Evolutionary conservation across 2,797 vertebrate species (phyloP), one percentile per base, ranked within the genome.

Genomic region (Sebastes steindachneri): DNA sequence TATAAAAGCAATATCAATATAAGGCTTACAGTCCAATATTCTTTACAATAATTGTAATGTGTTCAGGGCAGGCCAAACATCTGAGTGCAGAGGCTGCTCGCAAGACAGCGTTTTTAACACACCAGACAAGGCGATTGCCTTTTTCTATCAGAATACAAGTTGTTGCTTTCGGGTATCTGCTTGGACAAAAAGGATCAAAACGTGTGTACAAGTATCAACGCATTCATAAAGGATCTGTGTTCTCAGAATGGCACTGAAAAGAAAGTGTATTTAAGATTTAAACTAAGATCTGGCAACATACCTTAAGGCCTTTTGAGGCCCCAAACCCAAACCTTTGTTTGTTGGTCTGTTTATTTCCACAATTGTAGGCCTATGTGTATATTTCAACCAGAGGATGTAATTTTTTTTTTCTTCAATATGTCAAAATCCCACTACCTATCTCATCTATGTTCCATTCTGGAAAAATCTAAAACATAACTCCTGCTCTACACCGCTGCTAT

Each of bases 401-500:
- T 69, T 68, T 17, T 62, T 12, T 8, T 66, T 14, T 41, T 41
- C 37, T 41, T 37, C 28, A 79, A 51, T 57, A 45, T 26, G 54
- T 69, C 64, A 79, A 76, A 82, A 80, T 69, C 64, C 54, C 60
- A 9, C 51, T 28, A 69, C 73, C 66, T 82, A 79, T 83, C 75
- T 84, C 65, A 87, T 77, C 59, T 69, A 1, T 31, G 21, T 88
- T 70, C 51, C 77, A 15, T 48, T 53, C 79, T 55, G 58, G 17
- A 63, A 79, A 59, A 69, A 63, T 55, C 81, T 79, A 69, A 86
- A 87, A 80, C 68, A 71, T 60, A 80, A 76, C 73, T 86, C 76
- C 54, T 69, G 79, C 74, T 80, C 73, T 65, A 77, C 83, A 75
- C 55, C 75, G 12, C 69, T 41, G 54, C 74, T 75, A 77, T 88